Percentiles rank a stretch among this genome's conserved stretches.
phyloP scores from a whole-genome alignment of 2,888 invertebrate species.

The Gymnoscelis rufifasciata region DNA sequence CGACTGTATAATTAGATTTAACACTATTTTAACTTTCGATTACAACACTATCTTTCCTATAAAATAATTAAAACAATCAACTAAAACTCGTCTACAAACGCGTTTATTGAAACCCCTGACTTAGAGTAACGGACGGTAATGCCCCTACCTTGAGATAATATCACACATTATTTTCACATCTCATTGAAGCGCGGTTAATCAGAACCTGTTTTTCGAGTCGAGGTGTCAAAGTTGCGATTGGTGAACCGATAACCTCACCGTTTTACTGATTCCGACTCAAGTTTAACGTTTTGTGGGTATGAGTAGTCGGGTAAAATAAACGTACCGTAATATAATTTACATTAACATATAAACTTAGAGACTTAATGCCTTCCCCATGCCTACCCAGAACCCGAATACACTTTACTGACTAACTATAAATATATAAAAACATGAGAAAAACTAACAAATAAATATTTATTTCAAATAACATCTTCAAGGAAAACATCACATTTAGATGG shows the following conservation, averaged over 20 bases:
- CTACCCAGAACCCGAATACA: too few relatives aligned
- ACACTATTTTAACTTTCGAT: too few relatives aligned
- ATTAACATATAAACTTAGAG: too few relatives aligned
- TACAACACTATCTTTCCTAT: too few relatives aligned
- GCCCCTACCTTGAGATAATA: slow-evolving; percentile 49
- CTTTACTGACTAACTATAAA: too few relatives aligned
- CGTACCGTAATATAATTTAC: too few relatives aligned
- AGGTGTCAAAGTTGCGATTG: slow-evolving; percentile 56
- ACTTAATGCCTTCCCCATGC: too few relatives aligned
- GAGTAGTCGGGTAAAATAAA: background rate
- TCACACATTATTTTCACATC: slow-evolving; percentile 66
- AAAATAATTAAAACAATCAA: too few relatives aligned
- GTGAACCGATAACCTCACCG: slow-evolving; percentile 48
- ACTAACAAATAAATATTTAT: background rate
- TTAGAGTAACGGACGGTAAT: slow-evolving; percentile 50
- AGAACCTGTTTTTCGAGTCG: slow-evolving; percentile 59
- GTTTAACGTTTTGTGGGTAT: slow-evolving; percentile 9
- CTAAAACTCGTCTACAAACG: too few relatives aligned
- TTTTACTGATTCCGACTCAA: slow-evolving; percentile 44
- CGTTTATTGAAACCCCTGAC: slow-evolving; percentile 33
- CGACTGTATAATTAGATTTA: too few relatives aligned
- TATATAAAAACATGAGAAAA: background rate
- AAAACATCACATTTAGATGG: slow-evolving; percentile 13
- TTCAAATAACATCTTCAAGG: background rate
- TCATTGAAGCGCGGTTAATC: slow-evolving; percentile 55